phyloP scores from a whole-genome alignment of 2,797 vertebrate genomes.

The Malacoctenus gilli region DNA sequence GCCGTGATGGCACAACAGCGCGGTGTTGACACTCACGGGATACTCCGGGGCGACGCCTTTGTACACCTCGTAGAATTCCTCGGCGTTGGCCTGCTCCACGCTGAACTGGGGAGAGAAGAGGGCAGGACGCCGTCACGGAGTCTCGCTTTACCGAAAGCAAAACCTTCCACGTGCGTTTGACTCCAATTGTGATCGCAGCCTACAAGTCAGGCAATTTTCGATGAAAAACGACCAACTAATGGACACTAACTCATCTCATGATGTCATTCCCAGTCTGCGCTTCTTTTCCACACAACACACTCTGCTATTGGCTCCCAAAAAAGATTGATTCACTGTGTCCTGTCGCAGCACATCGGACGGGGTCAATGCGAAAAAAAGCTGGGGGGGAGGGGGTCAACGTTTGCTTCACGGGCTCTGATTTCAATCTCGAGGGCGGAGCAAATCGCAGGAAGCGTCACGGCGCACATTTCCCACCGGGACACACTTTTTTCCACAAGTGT shows the following conservation, averaged over 20 bases:
- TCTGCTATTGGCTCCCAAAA: too few species aligned
- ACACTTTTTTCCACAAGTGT: too few species aligned
- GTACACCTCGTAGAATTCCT: conserved; percentile 96
- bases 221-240: too few species aligned
- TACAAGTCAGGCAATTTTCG: too few species aligned
- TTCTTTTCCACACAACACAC: neutral
- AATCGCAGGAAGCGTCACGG: conserved; percentile 37
- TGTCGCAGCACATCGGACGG: conserved; percentile 44
- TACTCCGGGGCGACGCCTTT: conserved; percentile 92
- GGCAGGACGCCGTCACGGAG: neutral
- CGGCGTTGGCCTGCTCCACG: conserved; percentile 88
- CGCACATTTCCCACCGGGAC: conserved; percentile 2
- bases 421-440: conserved; percentile 48
- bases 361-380: conserved; percentile 42
- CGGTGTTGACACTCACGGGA: conserved; percentile 81
- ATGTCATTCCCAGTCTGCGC: neutral
- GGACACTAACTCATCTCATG: too few species aligned
- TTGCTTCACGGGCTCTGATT: conserved; percentile 29
- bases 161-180: neutral
- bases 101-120: conserved; percentile 83
- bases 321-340: conserved; percentile 57
- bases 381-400: conserved; percentile 54
- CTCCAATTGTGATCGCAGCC: neutral
- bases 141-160: neutral
- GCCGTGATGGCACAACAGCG: conserved; percentile 30